phyloP scores from a whole-genome alignment of 2,113 vertebrate genomes.

The Chaetodon trifascialis region DNA sequence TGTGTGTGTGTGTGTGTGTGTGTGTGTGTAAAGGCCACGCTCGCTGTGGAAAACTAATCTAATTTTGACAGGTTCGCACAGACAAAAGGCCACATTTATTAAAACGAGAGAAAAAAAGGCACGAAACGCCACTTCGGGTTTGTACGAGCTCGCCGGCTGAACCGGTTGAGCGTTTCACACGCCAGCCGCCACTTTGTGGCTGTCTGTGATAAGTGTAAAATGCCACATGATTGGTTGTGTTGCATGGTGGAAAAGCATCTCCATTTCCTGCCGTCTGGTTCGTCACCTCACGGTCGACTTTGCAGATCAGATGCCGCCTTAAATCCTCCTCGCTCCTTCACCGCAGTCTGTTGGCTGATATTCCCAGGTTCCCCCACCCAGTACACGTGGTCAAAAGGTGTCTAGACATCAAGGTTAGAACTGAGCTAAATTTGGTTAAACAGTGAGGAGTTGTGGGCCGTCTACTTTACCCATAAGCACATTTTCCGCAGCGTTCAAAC shows the following conservation, averaged over 20 bases:
- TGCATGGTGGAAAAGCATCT: constrained; percentile 23
- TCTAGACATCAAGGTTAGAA: constrained; percentile 34
- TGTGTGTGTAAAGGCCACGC: constrained; percentile 70
- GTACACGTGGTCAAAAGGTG: background rate
- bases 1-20: constrained; percentile 42
- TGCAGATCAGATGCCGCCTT: background rate
- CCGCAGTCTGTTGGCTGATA: background rate
- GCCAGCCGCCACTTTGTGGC: constrained; percentile 60
- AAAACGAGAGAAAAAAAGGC: constrained; percentile 37
- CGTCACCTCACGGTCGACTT: background rate
- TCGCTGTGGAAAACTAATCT: constrained; percentile 76
- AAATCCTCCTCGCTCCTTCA: constrained; percentile 13
- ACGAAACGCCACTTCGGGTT: constrained; percentile 21
- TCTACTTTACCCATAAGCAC: background rate
- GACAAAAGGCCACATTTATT: constrained; percentile 76
- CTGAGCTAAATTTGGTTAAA: background rate
- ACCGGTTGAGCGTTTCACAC: constrained; percentile 51
- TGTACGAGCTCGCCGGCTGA: constrained; percentile 20
- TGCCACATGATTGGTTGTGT: constrained; percentile 57
- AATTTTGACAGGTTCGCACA: constrained; percentile 74
- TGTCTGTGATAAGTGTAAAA: constrained; percentile 65
- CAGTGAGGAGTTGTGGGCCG: background rate
- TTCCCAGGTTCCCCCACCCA: background rate
- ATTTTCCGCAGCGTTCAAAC: background rate
- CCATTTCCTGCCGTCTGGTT: constrained; percentile 49